Evolutionary conservation across 2,888 invertebrate genomes (phyloP).

Genomic region (Lasioglossum pauxillum): DNA sequence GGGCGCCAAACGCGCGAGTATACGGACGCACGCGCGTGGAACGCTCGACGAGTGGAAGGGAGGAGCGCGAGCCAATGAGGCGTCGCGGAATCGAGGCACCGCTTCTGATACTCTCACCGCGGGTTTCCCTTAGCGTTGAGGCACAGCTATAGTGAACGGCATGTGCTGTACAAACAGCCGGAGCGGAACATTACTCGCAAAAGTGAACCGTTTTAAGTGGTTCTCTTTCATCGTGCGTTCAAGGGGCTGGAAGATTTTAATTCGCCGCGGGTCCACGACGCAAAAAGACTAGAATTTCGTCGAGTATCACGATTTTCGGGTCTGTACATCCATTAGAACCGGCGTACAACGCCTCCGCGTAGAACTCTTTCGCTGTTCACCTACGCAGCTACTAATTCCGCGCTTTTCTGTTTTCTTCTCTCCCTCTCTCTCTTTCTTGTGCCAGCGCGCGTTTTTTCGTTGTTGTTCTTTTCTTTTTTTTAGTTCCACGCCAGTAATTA

Average conservation of each 20-base stretch:
- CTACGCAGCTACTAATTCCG: constrained; percentile 25
- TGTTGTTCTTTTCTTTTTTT: not conserved
- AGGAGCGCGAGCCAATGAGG: not conserved
- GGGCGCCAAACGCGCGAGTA: not conserved
- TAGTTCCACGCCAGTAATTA: constrained; percentile 44
- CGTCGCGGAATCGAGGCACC: not conserved
- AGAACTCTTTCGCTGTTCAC: constrained; percentile 32
- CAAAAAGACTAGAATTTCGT: constrained; percentile 38
- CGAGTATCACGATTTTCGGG: constrained; percentile 37
- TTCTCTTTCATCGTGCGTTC: constrained; percentile 28
- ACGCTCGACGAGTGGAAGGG: not conserved
- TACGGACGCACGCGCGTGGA: rapidly evolving
- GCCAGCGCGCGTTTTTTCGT: not conserved
- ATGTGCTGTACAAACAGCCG: not conserved
- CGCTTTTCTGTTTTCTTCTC: not conserved
- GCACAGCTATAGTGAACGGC: not conserved
- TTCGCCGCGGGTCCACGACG: constrained; percentile 24
- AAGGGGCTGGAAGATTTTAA: constrained; percentile 31
- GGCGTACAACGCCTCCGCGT: constrained; percentile 9
- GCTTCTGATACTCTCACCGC: no score
- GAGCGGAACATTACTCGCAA: constrained; percentile 10
- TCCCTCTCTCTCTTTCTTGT: not conserved
- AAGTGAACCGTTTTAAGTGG: constrained; percentile 35
- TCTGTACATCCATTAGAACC: constrained; percentile 27
- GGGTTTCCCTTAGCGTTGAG: not conserved